These are phyloP conservation scores for Sitodiplosis mosellana DNA, from an alignment of 1,140 invertebrate species.

Conservation along the genomic window DNA sequence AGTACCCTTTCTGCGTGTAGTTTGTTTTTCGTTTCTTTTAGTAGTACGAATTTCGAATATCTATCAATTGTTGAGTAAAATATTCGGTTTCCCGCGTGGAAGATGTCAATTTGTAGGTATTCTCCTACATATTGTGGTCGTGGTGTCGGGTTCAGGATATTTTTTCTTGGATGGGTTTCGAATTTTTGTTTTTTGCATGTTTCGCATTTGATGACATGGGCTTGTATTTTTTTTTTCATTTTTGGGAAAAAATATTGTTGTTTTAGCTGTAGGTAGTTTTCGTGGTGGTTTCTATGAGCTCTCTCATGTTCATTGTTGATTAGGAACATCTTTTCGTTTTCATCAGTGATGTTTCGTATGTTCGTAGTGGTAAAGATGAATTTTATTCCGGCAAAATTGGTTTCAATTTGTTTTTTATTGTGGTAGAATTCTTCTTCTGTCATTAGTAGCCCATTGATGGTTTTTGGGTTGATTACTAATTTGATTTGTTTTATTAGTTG, in stretches of 20 bases:
- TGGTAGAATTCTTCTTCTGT: too few species aligned
- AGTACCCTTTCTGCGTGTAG: too few species aligned
- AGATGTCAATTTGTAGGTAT: slow-evolving; percentile 8
- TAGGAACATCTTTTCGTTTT: slow-evolving; percentile 4
- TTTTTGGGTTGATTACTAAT: too few species aligned
- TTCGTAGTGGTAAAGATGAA: slow-evolving; percentile 5
- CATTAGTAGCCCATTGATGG: too few species aligned
- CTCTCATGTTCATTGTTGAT: slow-evolving; percentile 6
- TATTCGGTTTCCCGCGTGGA: slow-evolving; percentile 1
- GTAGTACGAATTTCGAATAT: slow-evolving; percentile 7
- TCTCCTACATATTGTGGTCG: slow-evolving; percentile 7
- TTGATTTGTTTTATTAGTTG: too few species aligned
- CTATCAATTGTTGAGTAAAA: slow-evolving; percentile 6
- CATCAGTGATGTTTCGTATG: slow-evolving; percentile 5
- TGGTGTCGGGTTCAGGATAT: too few species aligned
- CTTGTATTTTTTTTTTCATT: slow-evolving; percentile 7
- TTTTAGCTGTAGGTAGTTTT: slow-evolving; percentile 8
- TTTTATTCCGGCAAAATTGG: slow-evolving; percentile 2
- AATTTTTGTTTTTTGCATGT: slow-evolving; percentile 9
- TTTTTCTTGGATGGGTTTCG: slow-evolving; percentile 5
- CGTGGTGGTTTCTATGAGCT: slow-evolving; percentile 5
- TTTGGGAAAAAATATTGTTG: slow-evolving; percentile 8
- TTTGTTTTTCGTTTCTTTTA: slow-evolving; percentile 3
- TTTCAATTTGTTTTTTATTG: too few species aligned
- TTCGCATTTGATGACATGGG: slow-evolving; percentile 5